Evolutionary conservation across 53 echinoderm and acorn worm species (phyloP), one percentile per base, ranked within the genome.

Genomic region (Paelopatides confundens): DNA sequence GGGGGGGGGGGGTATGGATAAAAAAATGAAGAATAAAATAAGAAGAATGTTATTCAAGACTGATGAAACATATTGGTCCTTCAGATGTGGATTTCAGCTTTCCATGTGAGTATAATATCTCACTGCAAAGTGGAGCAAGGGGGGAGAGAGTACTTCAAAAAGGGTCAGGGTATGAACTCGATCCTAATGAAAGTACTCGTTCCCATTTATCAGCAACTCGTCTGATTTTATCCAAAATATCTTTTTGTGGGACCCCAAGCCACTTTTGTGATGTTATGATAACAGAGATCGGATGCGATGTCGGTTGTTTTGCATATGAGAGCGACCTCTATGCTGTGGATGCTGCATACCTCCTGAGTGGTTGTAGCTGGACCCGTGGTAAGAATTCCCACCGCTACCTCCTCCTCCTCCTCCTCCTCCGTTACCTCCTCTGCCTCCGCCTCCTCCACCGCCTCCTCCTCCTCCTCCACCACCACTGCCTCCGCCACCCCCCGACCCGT

Each of bases 271-370:
- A 79, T 53, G 79, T 33, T 79, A 79, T 52, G 79, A 79, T 53
- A 79, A 53, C 32, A 79, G 79, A 32, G 79, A 46, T 50, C 79
- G 79, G 49, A 79, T 79, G 79, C 35, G 32, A 48, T 79, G 79
- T 31, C 79, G 79, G 79, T 79, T 79, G 79, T 54, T 76, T 79
- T 27, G 68, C 35, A 34, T 31, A 18, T 67, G 68, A 35, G 68
- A 17, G 68, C 14, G 63, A 30, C 51, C 79, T 27, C 79, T 53
- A 50, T 31, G 43, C 79, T 79, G 79, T 48, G 29, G 79, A 33
- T 79, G 26, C 79, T 48, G 49, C 79, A 79, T 79, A 79, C 79
- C 79, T 67, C 68, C 68, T 31, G 32, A 35, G 68, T 67, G 32
- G 68, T 17, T 67, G 68, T 67, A 67, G 68, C 68, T 26, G 5